Conservation (phyloP, 2,888 invertebrate genomes). For the Colostygia pectinataria region DNA sequence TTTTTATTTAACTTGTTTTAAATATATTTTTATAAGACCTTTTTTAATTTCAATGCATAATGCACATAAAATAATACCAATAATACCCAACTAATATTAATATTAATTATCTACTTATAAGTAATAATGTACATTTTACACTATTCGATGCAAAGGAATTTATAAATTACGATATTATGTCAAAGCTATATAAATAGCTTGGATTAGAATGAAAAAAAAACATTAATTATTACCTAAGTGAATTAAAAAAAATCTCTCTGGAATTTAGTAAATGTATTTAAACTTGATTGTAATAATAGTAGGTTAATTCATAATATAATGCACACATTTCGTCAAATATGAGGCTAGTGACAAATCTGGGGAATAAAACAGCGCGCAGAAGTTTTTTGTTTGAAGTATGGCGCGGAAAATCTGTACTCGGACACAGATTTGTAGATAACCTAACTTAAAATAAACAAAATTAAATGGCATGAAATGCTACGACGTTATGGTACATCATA, state of each 20-base stretch:
- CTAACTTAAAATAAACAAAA: background rate
- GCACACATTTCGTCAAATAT: background rate
- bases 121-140: conserved; percentile 50
- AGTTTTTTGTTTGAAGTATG: too few relatives aligned
- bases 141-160: conserved; percentile 70
- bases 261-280: conserved; percentile 24
- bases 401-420: too few relatives aligned
- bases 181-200: conserved; percentile 38
- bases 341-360: too few relatives aligned
- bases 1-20: too few relatives aligned
- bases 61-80: too few relatives aligned
- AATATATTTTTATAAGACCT: too few relatives aligned
- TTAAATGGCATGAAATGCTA: conserved; percentile 17
- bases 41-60: too few relatives aligned
- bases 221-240: conserved; percentile 1
- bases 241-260: conserved; percentile 26
- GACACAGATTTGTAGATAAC: too few relatives aligned
- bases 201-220: conserved; percentile 17
- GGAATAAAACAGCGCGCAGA: too few relatives aligned
- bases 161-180: conserved; percentile 51
- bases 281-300: conserved; percentile 4
- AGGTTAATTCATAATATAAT: background rate
- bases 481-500: background rate
- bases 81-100: background rate
- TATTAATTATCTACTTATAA: conserved; percentile 4